Percentiles rank a stretch among this genome's conserved stretches.
Conservation (phyloP, 2,797 vertebrate genomes). For the Heliangelus exortis region DNA sequence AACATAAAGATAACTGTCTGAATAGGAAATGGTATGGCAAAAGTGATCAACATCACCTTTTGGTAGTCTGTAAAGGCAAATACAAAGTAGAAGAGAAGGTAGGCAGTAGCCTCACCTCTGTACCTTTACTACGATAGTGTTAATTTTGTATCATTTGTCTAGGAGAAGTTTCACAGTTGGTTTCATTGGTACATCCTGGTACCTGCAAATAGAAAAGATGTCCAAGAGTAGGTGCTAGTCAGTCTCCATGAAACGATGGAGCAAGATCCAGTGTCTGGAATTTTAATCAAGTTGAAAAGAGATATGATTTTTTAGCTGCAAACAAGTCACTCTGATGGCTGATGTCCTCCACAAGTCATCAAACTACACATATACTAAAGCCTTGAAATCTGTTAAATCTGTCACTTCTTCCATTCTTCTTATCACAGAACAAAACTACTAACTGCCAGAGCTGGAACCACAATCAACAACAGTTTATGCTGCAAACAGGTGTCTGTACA, state of each 20-base stretch:
- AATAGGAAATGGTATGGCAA: neutral
- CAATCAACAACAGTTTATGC: no score
- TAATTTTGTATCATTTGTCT: neutral
- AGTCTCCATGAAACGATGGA: neutral
- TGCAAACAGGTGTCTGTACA: no score
- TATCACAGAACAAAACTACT: no score
- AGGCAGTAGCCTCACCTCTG: neutral
- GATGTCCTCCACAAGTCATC: neutral
- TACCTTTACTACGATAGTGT: neutral
- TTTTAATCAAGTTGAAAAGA: neutral
- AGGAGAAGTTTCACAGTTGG: neutral
- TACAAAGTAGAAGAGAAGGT: neutral
- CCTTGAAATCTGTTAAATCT: neutral
- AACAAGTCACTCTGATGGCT: neutral
- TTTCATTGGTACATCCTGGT: neutral
- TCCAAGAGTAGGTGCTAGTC: neutral
- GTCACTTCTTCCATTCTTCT: neutral
- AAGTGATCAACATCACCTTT: neutral
- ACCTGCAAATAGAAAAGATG: neutral
- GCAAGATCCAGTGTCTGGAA: neutral
- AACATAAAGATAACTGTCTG: neutral
- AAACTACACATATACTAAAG: neutral
- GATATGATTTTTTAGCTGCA: neutral
- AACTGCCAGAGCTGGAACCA: no score
- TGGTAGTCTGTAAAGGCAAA: neutral